A percentile compares a stretch with the other conserved stretches of the same genome.
Evolutionary conservation across 2,113 vertebrate genomes (phyloP).

Genomic region (Trinectes maculatus): DNA sequence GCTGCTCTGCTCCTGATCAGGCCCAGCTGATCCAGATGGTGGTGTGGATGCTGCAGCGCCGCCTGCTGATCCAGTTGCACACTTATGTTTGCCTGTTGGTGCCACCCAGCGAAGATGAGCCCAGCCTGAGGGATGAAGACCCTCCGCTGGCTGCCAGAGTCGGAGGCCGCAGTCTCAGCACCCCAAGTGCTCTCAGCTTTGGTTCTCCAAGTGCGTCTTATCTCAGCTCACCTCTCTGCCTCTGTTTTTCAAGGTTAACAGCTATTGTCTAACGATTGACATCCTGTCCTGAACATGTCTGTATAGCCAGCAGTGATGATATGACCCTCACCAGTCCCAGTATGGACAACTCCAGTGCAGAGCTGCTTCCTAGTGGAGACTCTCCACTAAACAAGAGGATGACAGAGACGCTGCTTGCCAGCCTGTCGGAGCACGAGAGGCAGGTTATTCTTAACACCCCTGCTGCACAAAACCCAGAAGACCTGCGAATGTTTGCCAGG

Average conservation of each 20-base stretch:
- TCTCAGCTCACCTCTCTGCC: background rate
- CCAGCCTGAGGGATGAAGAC: slow-evolving; percentile 84
- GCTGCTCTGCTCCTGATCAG: slow-evolving; percentile 73
- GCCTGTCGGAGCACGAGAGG: slow-evolving; percentile 91
- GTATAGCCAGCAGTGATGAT: slow-evolving; percentile 94
- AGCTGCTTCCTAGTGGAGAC: slow-evolving; percentile 92
- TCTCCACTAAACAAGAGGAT: slow-evolving; percentile 94
- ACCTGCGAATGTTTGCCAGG: slow-evolving; percentile 97
- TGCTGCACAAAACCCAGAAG: slow-evolving; percentile 94
- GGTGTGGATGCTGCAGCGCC: slow-evolving; percentile 96
- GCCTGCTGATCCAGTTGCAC: slow-evolving; percentile 94
- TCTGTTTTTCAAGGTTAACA: background rate
- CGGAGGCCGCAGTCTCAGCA: slow-evolving; percentile 91
- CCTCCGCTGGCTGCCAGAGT: slow-evolving; percentile 83
- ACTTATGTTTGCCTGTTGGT: slow-evolving; percentile 95
- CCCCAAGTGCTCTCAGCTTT: slow-evolving; percentile 94
- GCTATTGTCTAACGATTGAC: no score
- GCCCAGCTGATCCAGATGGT: slow-evolving; percentile 98
- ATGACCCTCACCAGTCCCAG: slow-evolving; percentile 99
- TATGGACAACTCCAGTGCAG: slow-evolving; percentile 98
- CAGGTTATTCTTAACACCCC: slow-evolving; percentile 92
- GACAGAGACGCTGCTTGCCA: slow-evolving; percentile 94
- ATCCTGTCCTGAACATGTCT: no score
- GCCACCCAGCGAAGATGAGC: slow-evolving; percentile 88
- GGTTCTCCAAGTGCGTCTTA: slow-evolving; percentile 93